These are phyloP conservation scores for Thamnophis sirtalis DNA, from an alignment of 2,113 vertebrate species.

Conservation along the genomic window DNA sequence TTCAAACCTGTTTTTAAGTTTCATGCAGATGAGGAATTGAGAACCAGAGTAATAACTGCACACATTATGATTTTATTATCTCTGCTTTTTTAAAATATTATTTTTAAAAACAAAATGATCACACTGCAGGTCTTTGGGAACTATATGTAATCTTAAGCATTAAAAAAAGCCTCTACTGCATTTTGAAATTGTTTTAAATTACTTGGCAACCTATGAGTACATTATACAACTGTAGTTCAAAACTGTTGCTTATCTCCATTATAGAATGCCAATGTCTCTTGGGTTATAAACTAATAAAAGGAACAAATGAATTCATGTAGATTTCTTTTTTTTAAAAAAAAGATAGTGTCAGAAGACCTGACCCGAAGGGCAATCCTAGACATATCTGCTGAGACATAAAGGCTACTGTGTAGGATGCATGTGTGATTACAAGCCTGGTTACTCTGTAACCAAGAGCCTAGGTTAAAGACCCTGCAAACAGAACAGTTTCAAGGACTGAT, in stretches of 20 bases:
- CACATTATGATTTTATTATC: neutral
- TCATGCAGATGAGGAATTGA: neutral
- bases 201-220: neutral
- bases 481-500: slow-evolving; percentile 36
- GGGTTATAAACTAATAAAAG: slow-evolving; percentile 7
- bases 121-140: neutral
- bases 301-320: neutral
- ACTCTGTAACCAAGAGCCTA: slow-evolving; percentile 68
- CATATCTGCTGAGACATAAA: neutral
- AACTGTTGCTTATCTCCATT: neutral
- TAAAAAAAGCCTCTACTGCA: neutral
- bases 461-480: slow-evolving; percentile 68
- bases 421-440: slow-evolving; percentile 53
- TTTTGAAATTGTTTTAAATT: neutral
- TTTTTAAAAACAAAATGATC: neutral
- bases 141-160: neutral
- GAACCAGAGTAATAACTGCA: neutral
- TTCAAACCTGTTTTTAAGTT: neutral
- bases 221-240: neutral
- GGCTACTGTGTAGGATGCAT: too few relatives aligned
- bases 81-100: neutral
- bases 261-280: neutral
- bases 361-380: neutral
- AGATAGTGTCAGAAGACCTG: neutral
- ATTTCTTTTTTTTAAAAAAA: neutral